Evolutionary conservation across 2,888 invertebrate species (phyloP).

Genomic region (Falcaria lacertinaria): DNA sequence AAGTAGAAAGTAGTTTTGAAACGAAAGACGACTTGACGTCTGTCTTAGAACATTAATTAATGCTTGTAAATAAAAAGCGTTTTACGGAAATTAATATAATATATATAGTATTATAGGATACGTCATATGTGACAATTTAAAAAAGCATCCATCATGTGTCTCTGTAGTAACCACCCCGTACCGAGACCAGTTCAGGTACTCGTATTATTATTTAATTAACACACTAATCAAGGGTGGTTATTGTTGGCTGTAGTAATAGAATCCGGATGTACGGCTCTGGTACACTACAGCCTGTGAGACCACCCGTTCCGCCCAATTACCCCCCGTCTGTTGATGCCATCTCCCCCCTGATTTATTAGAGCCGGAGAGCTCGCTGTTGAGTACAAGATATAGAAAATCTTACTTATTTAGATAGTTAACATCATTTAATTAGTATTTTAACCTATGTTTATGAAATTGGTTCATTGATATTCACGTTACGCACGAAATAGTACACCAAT

Average conservation of each 20-base stretch:
- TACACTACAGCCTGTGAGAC: slow-evolving; percentile 3
- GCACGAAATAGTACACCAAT: too few species aligned
- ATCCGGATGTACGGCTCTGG: slow-evolving; percentile 3
- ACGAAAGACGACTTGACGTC: not conserved
- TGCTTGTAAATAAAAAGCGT: too few species aligned
- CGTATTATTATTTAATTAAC: slow-evolving; percentile 2
- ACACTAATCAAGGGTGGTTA: slow-evolving; percentile 15
- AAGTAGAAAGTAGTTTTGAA: not conserved
- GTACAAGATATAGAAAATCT: too few species aligned
- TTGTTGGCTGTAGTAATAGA: slow-evolving; percentile 10
- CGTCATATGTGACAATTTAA: too few species aligned
- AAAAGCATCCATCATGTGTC: too few species aligned
- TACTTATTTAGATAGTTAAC: too few species aligned
- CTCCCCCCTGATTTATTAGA: slow-evolving; percentile 20
- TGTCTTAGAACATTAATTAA: too few species aligned
- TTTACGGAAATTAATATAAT: too few species aligned
- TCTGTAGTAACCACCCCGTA: not conserved
- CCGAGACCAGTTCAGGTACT: not conserved
- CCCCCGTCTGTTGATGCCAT: slow-evolving; percentile 12
- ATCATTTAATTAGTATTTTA: too few species aligned
- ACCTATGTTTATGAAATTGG: too few species aligned
- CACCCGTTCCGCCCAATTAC: slow-evolving; percentile 12
- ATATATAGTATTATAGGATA: too few species aligned
- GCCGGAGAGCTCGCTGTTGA: not conserved
- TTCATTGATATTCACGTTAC: too few species aligned